Conservation (phyloP, 2,797 vertebrate genomes). For the Hemitrygon akajei region DNA sequence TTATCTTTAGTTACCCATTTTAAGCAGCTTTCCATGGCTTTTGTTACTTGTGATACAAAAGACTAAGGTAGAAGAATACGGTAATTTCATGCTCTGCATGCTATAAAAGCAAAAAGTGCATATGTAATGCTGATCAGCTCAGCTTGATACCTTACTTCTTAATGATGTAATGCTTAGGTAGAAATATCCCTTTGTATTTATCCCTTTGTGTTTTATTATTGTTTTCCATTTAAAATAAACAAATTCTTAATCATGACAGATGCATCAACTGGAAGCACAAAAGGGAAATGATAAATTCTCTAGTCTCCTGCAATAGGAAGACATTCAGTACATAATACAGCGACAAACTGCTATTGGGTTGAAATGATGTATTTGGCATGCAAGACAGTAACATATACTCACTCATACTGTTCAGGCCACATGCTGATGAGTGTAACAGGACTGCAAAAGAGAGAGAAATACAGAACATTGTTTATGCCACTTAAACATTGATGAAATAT, state of each 20-base stretch:
- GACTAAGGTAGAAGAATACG: background rate
- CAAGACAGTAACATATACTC: constrained; percentile 64
- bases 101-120: too few relatives aligned
- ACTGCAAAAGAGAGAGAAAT: constrained; percentile 65
- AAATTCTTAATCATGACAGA: background rate
- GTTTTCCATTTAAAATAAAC: background rate
- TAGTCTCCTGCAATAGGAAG: background rate
- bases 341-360: background rate
- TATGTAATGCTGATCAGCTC: background rate
- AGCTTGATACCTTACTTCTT: background rate
- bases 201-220: background rate
- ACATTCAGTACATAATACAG: background rate
- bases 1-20: background rate
- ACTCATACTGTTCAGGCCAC: constrained; percentile 99
- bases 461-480: constrained; percentile 50
- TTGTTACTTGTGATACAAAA: background rate
- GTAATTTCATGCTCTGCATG: background rate
- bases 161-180: background rate
- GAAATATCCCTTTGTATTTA: background rate
- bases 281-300: background rate
- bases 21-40: background rate
- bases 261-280: background rate
- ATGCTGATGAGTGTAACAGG: constrained; percentile 98
- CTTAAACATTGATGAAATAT: constrained; percentile 41
- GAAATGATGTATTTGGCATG: constrained; percentile 48